These are phyloP conservation scores for Bothrops jararaca DNA, from an alignment of 2,113 vertebrate species.

Conservation along the genomic window DNA sequence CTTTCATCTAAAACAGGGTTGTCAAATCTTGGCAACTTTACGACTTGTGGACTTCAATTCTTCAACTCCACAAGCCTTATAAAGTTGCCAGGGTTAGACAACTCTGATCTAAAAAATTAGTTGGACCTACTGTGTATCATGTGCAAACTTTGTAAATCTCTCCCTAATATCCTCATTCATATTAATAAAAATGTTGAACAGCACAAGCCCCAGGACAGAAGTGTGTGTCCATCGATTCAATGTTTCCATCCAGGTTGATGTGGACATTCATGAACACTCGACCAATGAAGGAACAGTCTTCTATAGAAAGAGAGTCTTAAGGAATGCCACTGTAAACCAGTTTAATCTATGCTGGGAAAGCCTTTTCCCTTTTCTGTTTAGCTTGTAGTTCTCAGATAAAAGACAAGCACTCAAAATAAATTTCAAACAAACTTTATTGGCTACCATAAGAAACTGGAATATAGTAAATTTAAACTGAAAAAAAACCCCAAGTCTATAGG, in stretches of 20 bases:
- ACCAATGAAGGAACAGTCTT: not conserved
- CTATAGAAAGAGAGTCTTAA: not conserved
- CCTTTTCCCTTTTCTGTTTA: not conserved
- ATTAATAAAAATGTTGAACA: not conserved
- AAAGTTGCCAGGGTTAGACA: too few relatives aligned
- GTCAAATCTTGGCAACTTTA: not conserved
- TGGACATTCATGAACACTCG: not conserved
- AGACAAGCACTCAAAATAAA: not conserved
- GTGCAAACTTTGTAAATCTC: not conserved
- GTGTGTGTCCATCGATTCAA: not conserved
- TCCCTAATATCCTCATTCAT: not conserved
- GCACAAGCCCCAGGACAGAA: not conserved
- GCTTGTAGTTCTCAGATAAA: not conserved
- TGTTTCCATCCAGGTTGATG: not conserved
- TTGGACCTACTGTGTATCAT: not conserved
- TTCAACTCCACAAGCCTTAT: too few relatives aligned
- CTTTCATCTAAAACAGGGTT: not conserved
- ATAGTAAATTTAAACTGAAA: constrained; percentile 19
- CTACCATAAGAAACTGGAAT: constrained; percentile 22
- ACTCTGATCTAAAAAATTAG: not conserved
- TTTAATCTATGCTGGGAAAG: not conserved
- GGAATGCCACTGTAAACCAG: not conserved
- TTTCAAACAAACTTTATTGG: constrained; percentile 29
- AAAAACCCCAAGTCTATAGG: not conserved
- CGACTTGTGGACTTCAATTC: not conserved